phyloP scores from a whole-genome alignment of 2,113 vertebrate genomes.

The Lamprotornis superbus region DNA sequence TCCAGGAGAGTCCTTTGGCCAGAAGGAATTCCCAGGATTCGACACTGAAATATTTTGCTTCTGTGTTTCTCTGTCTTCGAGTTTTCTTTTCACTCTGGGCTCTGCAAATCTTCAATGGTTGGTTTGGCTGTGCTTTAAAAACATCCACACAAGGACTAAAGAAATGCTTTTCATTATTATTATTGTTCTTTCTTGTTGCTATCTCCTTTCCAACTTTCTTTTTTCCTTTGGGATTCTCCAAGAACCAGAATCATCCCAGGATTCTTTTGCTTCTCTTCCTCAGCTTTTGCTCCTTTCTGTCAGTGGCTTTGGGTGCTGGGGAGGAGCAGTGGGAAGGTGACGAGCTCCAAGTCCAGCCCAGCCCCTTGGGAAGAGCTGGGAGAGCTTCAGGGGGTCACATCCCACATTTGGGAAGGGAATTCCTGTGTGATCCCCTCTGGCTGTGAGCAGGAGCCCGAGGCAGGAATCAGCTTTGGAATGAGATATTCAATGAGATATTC shows the following conservation, averaged over 20 bases:
- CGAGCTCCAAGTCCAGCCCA: accelerated
- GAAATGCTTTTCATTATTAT: background rate
- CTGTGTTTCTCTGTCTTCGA: background rate
- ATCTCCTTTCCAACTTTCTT: background rate
- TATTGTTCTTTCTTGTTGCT: background rate
- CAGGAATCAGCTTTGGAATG: background rate
- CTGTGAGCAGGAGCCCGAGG: background rate
- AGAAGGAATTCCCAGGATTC: background rate
- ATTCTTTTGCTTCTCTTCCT: background rate
- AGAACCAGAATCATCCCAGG: background rate
- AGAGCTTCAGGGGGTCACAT: background rate
- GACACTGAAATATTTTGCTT: background rate
- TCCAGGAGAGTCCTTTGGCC: background rate
- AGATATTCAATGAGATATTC: accelerated
- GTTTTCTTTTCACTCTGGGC: background rate
- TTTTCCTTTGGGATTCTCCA: background rate
- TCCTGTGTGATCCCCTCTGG: background rate
- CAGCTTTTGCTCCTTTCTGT: background rate
- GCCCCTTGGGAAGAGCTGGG: background rate
- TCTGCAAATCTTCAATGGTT: background rate
- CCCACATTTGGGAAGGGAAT: background rate
- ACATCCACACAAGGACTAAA: background rate
- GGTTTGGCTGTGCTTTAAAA: background rate
- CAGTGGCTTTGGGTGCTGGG: background rate
- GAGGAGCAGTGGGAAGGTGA: background rate